phyloP scores from a whole-genome alignment of 2,113 vertebrate genomes.

The Cyprinodon variegatus region DNA sequence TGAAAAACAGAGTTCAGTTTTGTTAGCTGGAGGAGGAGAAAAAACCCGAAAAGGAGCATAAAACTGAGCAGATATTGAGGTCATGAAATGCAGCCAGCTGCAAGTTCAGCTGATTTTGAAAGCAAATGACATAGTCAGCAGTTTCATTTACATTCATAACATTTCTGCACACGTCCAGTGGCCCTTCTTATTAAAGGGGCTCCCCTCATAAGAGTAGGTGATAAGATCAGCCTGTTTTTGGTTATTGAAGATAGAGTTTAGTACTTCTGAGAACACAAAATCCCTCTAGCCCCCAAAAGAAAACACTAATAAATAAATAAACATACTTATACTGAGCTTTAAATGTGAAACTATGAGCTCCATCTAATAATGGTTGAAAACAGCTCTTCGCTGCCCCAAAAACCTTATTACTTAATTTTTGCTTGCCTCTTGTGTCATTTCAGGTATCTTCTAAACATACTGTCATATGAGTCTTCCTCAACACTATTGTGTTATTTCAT shows the following conservation, averaged over 20 bases:
- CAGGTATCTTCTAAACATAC: too few species aligned
- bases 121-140: neutral
- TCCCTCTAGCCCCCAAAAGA: neutral
- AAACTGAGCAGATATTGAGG: neutral
- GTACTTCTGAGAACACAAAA: neutral
- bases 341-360: neutral
- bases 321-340: neutral
- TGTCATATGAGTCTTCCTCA: neutral
- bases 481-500: neutral
- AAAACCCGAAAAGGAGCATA: neutral
- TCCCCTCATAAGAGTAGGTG: neutral
- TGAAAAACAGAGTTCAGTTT: neutral
- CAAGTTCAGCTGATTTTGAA: neutral
- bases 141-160: neutral
- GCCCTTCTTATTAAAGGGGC: neutral
- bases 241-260: neutral
- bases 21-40: neutral
- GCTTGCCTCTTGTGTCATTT: neutral
- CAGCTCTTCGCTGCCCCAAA: neutral
- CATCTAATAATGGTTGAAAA: neutral
- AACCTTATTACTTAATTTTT: neutral
- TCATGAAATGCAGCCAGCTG: neutral
- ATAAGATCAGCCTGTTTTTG: neutral
- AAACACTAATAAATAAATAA: too few species aligned
- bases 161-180: neutral